These are phyloP conservation scores for Malacoctenus gilli DNA, from an alignment of 2,797 vertebrate genomes.

Conservation along the genomic window DNA sequence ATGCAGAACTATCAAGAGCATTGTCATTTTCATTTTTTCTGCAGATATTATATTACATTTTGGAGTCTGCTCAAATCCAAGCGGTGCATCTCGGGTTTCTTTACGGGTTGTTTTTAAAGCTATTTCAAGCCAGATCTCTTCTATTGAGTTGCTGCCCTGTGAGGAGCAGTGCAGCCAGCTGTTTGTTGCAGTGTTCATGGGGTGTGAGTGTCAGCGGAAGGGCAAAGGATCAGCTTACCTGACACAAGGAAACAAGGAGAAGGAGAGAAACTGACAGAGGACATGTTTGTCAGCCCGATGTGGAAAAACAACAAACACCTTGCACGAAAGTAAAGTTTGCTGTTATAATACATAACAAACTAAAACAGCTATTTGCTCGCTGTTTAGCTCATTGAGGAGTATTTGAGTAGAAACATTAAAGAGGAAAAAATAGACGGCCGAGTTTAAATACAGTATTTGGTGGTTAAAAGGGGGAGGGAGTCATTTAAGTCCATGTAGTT, in stretches of 20 bases:
- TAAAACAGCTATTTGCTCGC: too few relatives aligned
- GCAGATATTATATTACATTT: too few relatives aligned
- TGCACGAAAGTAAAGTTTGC: background rate
- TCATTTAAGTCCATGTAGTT: constrained; percentile 9
- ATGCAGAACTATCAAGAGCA: too few relatives aligned
- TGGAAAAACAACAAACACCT: background rate
- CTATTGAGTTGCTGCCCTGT: constrained; percentile 22
- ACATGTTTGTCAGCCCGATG: background rate
- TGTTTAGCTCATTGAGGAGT: too few relatives aligned
- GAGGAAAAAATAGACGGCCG: background rate
- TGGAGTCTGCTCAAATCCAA: too few relatives aligned
- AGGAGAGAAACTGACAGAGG: background rate
- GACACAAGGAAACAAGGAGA: constrained; percentile 33
- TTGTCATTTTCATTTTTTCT: too few relatives aligned
- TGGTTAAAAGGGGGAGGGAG: too few relatives aligned
- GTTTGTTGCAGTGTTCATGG: constrained; percentile 9
- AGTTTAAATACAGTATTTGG: too few relatives aligned
- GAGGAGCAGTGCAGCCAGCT: constrained; percentile 18
- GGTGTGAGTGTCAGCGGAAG: constrained; percentile 17
- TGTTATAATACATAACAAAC: too few relatives aligned
- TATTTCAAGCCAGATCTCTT: constrained; percentile 13
- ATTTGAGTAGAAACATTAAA: background rate
- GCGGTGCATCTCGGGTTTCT: constrained; percentile 23
- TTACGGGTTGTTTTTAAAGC: constrained; percentile 4
- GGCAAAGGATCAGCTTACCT: constrained; percentile 40